A percentile compares a stretch with the other conserved stretches of the same genome.
Evolutionary conservation across 2,113 vertebrate species (phyloP).

Genomic region (Antechinus stuartii): DNA sequence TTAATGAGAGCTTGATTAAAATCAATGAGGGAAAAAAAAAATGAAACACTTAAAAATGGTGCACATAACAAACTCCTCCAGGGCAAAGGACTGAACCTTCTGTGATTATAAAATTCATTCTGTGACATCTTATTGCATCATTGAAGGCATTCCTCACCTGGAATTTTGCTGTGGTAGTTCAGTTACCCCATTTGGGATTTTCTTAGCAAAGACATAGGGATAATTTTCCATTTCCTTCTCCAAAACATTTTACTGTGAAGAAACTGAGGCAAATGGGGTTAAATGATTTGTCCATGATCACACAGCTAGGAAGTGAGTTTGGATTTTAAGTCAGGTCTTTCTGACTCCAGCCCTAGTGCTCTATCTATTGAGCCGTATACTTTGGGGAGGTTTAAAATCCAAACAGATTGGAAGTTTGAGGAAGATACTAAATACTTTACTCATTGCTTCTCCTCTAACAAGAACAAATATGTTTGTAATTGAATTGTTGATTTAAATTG

Average conservation of each 20-base stretch:
- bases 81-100: conserved; percentile 74
- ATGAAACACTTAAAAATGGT: conserved; percentile 71
- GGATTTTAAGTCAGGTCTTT: background rate
- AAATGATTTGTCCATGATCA: background rate
- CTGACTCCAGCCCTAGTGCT: background rate
- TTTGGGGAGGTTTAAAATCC: background rate
- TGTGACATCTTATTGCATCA: conserved; percentile 41
- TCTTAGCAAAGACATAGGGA: background rate
- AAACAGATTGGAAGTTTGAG: background rate
- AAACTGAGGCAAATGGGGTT: background rate
- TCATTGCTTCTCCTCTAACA: background rate
- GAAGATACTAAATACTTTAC: background rate
- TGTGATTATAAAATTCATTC: conserved; percentile 73
- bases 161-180: background rate
- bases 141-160: background rate
- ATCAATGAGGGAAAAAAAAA: conserved; percentile 75
- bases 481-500: background rate
- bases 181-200: background rate
- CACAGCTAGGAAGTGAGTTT: background rate
- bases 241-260: background rate
- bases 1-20: conserved; percentile 83
- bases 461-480: background rate
- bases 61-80: conserved; percentile 62
- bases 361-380: background rate
- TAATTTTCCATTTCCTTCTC: background rate